Conservation (phyloP, 2,113 vertebrate species). For the Chunga burmeisteri region DNA sequence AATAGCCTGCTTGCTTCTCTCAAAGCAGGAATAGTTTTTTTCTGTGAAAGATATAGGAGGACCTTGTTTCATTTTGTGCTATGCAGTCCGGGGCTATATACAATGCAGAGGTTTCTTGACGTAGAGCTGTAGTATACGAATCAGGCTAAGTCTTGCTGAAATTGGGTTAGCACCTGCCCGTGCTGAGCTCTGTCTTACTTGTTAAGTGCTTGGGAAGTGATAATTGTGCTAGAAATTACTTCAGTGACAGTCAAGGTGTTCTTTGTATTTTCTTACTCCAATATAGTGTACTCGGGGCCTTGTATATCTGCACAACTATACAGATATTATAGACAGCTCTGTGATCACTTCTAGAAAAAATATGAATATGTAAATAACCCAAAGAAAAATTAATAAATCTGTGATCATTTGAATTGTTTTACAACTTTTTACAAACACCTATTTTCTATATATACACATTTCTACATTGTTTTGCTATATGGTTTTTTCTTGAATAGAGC, state of each 20-base stretch:
- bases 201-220: not conserved
- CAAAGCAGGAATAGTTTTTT: not conserved
- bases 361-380: not conserved
- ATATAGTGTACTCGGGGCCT: not conserved
- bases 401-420: not conserved
- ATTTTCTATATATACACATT: not conserved
- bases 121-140: not conserved
- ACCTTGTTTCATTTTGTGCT: not conserved
- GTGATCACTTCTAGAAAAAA: not conserved
- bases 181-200: not conserved
- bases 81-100: not conserved
- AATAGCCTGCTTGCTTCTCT: not conserved
- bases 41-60: not conserved
- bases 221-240: not conserved
- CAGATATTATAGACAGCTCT: not conserved
- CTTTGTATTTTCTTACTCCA: not conserved
- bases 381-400: not conserved
- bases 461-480: not conserved
- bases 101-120: not conserved
- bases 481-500: not conserved
- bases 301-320: not conserved
- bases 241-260: not conserved
- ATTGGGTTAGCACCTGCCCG: not conserved
- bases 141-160: not conserved
- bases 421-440: not conserved